Percentiles rank a stretch among this genome's conserved stretches.
Evolutionary conservation across 2,113 vertebrate genomes (phyloP).

Genomic region (Aphyosemion australe): DNA sequence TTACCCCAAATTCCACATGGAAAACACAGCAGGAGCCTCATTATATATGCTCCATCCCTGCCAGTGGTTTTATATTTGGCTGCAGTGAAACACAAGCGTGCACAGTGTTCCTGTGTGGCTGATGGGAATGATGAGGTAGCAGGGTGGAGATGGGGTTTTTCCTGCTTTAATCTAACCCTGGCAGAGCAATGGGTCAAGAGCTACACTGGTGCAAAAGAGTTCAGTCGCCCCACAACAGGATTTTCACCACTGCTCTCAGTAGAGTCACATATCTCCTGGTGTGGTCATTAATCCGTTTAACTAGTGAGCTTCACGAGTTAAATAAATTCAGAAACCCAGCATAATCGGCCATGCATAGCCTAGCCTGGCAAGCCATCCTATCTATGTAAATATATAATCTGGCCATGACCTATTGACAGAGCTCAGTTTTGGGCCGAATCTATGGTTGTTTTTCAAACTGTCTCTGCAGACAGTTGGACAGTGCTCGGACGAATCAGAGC

Average conservation of each 20-base stretch:
- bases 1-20: slow-evolving; percentile 57
- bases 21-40: slow-evolving; percentile 56
- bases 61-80: slow-evolving; percentile 70
- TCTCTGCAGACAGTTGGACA: too few species aligned
- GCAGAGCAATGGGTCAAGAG: slow-evolving; percentile 32
- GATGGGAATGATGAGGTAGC: slow-evolving; percentile 66
- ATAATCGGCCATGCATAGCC: too few species aligned
- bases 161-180: slow-evolving; percentile 58
- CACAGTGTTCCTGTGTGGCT: slow-evolving; percentile 64
- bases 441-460: too few species aligned
- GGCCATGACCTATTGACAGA: too few species aligned
- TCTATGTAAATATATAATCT: too few species aligned
- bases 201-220: slow-evolving; percentile 49
- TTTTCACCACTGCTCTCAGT: slow-evolving; percentile 48
- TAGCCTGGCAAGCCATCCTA: too few species aligned
- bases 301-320: too few species aligned
- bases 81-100: slow-evolving; percentile 50
- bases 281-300: neutral
- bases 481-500: too few species aligned
- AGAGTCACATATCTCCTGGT: slow-evolving; percentile 17
- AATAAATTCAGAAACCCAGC: too few species aligned
- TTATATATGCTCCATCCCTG: slow-evolving; percentile 55
- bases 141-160: slow-evolving; percentile 74
- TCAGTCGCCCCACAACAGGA: slow-evolving; percentile 57
- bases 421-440: too few species aligned